Conservation (phyloP, 2,888 invertebrate species). For the Mythimna pallens region DNA sequence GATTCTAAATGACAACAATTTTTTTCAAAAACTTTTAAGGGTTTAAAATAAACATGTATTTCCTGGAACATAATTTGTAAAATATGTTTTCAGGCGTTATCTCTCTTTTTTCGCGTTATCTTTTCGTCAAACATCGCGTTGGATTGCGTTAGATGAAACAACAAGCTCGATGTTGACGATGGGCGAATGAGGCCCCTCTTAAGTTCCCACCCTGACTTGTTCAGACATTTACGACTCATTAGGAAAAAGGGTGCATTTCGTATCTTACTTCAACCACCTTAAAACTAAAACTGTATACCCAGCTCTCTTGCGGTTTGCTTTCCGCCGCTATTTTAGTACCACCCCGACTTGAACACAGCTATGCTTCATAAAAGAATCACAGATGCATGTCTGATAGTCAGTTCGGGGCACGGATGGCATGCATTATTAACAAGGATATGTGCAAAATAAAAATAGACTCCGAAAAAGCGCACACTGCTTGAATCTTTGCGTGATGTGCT, state of each 20-base stretch:
- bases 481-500: neutral
- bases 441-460: neutral
- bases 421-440: neutral
- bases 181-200: no score
- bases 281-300: neutral
- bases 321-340: neutral
- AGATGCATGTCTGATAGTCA: neutral
- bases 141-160: no score
- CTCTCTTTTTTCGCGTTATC: no score
- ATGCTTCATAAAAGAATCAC: slow-evolving; percentile 19
- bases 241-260: neutral
- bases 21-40: no score
- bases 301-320: neutral
- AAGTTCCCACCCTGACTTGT: neutral
- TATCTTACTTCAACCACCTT: neutral
- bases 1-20: no score
- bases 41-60: no score
- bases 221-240: neutral
- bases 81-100: no score
- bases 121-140: no score
- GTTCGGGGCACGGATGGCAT: neutral
- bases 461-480: neutral
- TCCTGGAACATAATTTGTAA: no score
- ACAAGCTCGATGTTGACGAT: no score
- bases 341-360: neutral